Percentiles rank a stretch among this genome's conserved stretches.
Evolutionary conservation across 2,888 invertebrate genomes (phyloP).

Genomic region (Trachelus iudaicus): DNA sequence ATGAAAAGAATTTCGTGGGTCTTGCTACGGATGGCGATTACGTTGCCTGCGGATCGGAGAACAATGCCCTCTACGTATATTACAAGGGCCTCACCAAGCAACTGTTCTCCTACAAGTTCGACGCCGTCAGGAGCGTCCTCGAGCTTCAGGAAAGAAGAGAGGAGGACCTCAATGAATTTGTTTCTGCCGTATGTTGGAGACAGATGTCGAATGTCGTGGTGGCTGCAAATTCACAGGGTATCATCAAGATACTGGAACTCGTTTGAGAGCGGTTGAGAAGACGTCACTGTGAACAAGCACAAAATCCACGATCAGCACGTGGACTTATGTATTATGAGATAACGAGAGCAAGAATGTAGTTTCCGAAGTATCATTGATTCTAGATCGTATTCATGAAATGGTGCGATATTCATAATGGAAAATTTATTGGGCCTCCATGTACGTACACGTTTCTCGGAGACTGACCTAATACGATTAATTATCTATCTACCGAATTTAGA

Average conservation of each 20-base stretch:
- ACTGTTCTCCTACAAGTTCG: constrained; percentile 88
- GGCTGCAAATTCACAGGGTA: constrained; percentile 94
- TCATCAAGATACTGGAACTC: constrained; percentile 87
- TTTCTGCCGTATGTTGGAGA: constrained; percentile 95
- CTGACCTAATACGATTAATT: neutral
- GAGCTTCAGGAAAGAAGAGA: constrained; percentile 79
- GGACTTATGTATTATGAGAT: neutral
- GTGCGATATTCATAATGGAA: neutral
- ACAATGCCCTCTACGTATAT: constrained; percentile 92
- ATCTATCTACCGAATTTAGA: neutral
- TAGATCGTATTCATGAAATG: neutral
- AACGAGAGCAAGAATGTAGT: neutral
- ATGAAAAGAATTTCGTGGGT: constrained; percentile 97
- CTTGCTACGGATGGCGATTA: constrained; percentile 92
- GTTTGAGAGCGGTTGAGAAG: constrained; percentile 65
- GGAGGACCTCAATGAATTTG: constrained; percentile 91
- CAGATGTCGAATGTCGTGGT: constrained; percentile 86
- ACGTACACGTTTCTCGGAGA: neutral
- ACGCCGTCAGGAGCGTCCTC: constrained; percentile 81
- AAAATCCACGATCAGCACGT: neutral
- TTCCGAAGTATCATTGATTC: neutral
- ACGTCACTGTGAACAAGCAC: neutral
- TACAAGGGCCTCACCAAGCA: constrained; percentile 90
- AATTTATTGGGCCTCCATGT: neutral
- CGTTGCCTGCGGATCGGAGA: constrained; percentile 94